A percentile compares a stretch with the other conserved stretches of the same genome.
phyloP scores from a whole-genome alignment of 2,113 vertebrate genomes.

The Urocitellus parryii region DNA sequence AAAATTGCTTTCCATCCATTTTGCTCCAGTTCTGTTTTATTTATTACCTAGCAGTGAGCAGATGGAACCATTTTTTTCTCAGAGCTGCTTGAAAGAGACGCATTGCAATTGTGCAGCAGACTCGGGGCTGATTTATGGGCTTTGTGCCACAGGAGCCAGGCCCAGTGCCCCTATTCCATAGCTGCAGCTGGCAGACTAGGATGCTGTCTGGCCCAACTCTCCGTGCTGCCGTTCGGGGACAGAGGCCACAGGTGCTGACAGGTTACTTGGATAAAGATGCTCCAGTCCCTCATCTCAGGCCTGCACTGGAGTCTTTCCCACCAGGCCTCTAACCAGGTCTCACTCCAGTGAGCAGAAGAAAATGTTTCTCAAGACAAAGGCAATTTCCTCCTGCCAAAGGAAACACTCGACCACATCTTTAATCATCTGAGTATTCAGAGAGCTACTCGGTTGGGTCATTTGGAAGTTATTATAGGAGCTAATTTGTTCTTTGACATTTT shows the following conservation, averaged over 20 bases:
- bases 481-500: slow-evolving; percentile 69
- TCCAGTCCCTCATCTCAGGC: not conserved
- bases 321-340: slow-evolving; percentile 38
- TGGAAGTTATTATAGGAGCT: slow-evolving; percentile 50
- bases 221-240: slow-evolving; percentile 50
- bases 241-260: slow-evolving; percentile 61
- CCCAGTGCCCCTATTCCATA: not conserved
- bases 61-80: slow-evolving; percentile 84
- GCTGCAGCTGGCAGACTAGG: slow-evolving; percentile 53
- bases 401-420: slow-evolving; percentile 44
- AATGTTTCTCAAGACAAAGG: slow-evolving; percentile 60
- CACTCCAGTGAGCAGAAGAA: slow-evolving; percentile 30
- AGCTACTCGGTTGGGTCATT: slow-evolving; percentile 17
- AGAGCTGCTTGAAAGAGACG: slow-evolving; percentile 79
- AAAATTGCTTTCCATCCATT: slow-evolving; percentile 83
- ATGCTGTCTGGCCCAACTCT: slow-evolving; percentile 16
- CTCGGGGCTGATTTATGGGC: slow-evolving; percentile 81
- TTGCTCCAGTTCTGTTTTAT: slow-evolving; percentile 83
- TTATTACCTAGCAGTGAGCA: slow-evolving; percentile 84
- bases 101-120: slow-evolving; percentile 74
- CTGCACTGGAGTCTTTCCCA: not conserved
- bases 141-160: slow-evolving; percentile 64
- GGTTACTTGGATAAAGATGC: not conserved
- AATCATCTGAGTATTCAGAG: slow-evolving; percentile 60
- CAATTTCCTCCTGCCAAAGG: slow-evolving; percentile 64